These are phyloP conservation scores for Hyposoter dolosus DNA, from an alignment of 2,888 invertebrate genomes.

Conservation along the genomic window DNA sequence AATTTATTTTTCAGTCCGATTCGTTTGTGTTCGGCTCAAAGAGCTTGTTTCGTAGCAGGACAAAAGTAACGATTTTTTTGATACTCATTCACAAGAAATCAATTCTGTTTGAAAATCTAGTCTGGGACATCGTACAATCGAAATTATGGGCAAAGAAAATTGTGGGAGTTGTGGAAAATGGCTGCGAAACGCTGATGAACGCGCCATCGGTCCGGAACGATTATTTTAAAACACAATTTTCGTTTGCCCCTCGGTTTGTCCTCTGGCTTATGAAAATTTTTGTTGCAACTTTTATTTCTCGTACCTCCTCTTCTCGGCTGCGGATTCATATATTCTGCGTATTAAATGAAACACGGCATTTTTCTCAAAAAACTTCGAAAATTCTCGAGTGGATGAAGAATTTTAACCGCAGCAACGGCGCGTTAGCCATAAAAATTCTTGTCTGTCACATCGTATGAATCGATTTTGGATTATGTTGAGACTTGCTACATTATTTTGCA, in stretches of 20 bases:
- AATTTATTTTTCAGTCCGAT: too few relatives aligned
- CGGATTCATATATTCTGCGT: not conserved
- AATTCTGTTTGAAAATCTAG: not conserved
- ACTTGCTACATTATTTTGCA: not conserved
- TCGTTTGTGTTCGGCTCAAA: not conserved
- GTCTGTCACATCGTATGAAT: not conserved
- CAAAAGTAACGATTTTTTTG: not conserved
- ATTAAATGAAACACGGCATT: not conserved
- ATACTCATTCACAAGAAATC: not conserved
- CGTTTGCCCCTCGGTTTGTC: not conserved
- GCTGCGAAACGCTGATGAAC: not conserved
- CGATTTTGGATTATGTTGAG: not conserved
- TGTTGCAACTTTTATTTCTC: not conserved
- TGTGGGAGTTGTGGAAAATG: not conserved
- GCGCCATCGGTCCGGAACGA: not conserved
- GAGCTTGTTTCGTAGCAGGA: not conserved
- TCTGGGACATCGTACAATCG: not conserved
- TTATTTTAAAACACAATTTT: not conserved
- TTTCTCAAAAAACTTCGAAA: not conserved
- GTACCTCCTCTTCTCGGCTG: not conserved
- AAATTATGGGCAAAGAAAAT: not conserved
- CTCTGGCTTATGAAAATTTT: not conserved
- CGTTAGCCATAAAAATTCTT: not conserved
- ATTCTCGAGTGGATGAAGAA: not conserved
- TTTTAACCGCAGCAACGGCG: not conserved